phyloP scores from a whole-genome alignment of 2,113 vertebrate genomes.

The Rhodinocichla rosea region DNA sequence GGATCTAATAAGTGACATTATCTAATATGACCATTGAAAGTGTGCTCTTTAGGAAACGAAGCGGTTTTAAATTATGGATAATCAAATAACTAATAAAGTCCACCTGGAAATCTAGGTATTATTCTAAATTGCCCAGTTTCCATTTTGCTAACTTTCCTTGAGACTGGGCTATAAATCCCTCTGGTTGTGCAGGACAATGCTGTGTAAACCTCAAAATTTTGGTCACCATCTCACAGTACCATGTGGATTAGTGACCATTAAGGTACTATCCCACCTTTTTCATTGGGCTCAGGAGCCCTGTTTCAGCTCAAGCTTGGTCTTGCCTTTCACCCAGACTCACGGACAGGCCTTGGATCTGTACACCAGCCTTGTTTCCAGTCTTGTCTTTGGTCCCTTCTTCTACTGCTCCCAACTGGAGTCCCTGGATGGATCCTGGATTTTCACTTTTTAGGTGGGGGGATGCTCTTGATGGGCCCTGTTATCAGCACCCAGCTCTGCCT shows the following conservation, averaged over 20 bases:
- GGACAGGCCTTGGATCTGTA: background rate
- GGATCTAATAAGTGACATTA: background rate
- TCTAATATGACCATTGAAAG: background rate
- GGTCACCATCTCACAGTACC: background rate
- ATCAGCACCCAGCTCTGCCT: background rate
- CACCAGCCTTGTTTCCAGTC: background rate
- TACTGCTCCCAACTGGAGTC: background rate
- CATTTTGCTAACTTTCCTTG: background rate
- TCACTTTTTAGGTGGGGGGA: rapidly evolving
- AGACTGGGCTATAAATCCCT: background rate
- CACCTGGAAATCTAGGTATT: background rate
- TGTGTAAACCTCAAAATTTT: background rate
- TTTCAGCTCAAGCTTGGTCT: background rate
- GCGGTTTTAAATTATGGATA: background rate
- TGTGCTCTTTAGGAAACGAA: background rate
- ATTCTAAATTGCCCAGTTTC: background rate
- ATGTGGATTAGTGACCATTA: background rate
- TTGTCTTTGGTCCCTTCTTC: background rate
- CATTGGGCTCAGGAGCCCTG: background rate
- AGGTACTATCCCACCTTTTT: background rate
- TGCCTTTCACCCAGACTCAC: background rate
- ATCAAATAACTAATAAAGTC: background rate
- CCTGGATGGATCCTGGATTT: background rate
- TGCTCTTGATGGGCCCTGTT: background rate
- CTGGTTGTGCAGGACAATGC: background rate